Evolutionary conservation across 2,888 invertebrate genomes (phyloP).

Genomic region (Strigamia maritima): DNA sequence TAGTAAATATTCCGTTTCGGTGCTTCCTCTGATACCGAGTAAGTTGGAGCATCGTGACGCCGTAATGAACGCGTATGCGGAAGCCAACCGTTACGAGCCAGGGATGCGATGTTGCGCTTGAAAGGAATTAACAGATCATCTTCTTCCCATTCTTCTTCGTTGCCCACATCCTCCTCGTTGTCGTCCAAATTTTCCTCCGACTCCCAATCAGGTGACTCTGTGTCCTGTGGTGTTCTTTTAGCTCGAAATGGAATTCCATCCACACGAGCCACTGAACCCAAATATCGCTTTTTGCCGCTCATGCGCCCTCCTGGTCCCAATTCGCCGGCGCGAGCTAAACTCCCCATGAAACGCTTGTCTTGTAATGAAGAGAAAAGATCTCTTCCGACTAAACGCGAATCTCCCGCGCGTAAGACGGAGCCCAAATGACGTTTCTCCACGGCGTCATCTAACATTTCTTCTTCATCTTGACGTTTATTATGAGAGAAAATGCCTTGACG

Average conservation of each 20-base stretch:
- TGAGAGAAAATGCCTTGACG: constrained; percentile 16
- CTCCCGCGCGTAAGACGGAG: constrained; percentile 14
- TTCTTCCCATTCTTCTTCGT: constrained; percentile 1
- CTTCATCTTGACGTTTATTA: neutral
- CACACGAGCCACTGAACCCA: constrained; percentile 34
- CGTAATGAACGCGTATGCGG: constrained; percentile 29
- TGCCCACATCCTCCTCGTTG: neutral
- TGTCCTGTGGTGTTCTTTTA: neutral
- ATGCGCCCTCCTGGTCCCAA: neutral
- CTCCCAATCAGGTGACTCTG: neutral
- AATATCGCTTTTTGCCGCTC: neutral
- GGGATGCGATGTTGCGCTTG: constrained; percentile 35
- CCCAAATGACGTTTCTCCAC: constrained; percentile 35
- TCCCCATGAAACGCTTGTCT: constrained; percentile 22
- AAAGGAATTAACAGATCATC: neutral
- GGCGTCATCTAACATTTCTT: neutral
- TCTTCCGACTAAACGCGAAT: neutral
- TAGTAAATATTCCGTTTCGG: neutral
- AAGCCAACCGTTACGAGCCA: constrained; percentile 37
- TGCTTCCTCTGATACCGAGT: neutral
- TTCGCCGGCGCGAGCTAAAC: constrained; percentile 11
- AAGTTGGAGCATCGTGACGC: neutral
- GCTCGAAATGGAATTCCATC: neutral
- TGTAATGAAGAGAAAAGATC: neutral
- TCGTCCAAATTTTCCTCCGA: neutral